These are phyloP conservation scores for Seira sanloemensis DNA, from an alignment of 2,888 invertebrate species.

Conservation along the genomic window DNA sequence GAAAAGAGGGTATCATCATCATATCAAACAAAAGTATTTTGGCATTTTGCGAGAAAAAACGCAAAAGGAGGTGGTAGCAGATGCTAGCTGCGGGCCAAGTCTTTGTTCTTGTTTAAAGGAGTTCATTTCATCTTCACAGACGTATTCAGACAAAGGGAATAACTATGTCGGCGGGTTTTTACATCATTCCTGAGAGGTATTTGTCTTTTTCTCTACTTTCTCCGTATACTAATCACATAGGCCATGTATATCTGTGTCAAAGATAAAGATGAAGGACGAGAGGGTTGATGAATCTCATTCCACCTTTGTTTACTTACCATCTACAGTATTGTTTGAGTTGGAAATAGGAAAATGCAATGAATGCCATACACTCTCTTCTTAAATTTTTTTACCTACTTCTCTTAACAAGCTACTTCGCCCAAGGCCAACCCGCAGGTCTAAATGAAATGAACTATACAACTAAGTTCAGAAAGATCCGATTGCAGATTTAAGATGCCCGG, in stretches of 20 bases:
- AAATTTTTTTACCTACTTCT: not conserved
- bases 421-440: slow-evolving; percentile 23
- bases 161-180: slow-evolving; percentile 24
- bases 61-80: slow-evolving; percentile 42
- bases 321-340: not conserved
- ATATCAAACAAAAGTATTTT: slow-evolving; percentile 28
- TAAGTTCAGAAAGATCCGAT: no score
- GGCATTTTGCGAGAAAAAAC: slow-evolving; percentile 28
- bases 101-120: slow-evolving; percentile 1
- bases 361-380: not conserved
- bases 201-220: slow-evolving; percentile 4
- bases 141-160: slow-evolving; percentile 24
- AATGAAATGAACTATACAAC: no score
- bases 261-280: not conserved
- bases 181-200: not conserved
- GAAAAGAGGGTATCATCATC: slow-evolving; percentile 18
- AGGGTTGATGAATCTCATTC: slow-evolving; percentile 33
- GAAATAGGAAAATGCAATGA: slow-evolving; percentile 6
- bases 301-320: slow-evolving; percentile 27
- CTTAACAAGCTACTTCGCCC: slow-evolving; percentile 18
- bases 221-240: not conserved
- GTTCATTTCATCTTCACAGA: slow-evolving; percentile 11
- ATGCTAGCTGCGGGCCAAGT: slow-evolving; percentile 43
- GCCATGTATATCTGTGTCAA: not conserved
- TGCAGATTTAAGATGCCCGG: no score